Evolutionary conservation across 2,888 invertebrate genomes (phyloP), one percentile per base, ranked within the genome.

Genomic region (Synanthedon andrenaeformis): DNA sequence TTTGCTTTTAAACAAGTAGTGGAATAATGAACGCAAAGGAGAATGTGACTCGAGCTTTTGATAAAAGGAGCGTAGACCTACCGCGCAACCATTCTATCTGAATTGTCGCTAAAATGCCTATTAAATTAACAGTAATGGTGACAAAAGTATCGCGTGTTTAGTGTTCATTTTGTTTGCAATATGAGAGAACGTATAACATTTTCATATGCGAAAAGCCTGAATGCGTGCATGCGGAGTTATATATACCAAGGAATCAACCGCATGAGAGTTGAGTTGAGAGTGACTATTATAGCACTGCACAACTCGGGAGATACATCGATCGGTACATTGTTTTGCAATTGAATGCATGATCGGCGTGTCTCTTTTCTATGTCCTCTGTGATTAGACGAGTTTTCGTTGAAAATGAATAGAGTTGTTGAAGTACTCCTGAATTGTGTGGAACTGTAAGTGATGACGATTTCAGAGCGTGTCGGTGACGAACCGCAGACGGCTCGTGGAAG

Each of bases 381-480:
- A 23, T 23, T 23, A 23, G 23, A 23, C 10, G 35, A 35, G 35
- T 35, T 35, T 35, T 35, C 35, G 10, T 35, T 35, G 8, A 35
- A 35, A 10, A 3, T 35, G 10, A 35, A 10, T 35, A 35, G 35
- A 35, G 8, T 58, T 61, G 60, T 55, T 59, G 55, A 58, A 54
- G 41, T 48, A 49, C 54, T 56, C 54, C 52, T 55, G 55, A 53
- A 12, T 35, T 52, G 42, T 41, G 45, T 41, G 53, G 50, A 42
- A 42, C 13, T 81, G 72, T 78, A 78, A 79, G 72, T 78, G 66
- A 79, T 79, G 35, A 91, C 92, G 90, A 91, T 93, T 93, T 91
- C 95, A 92, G 94, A 95, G 84, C 90, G 91, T 89, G 91, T 92
- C 90, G 92, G 91, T 89, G 93, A 93, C 89, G 90, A 90, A 83